Conservation (phyloP, 2,113 vertebrate species). For the Pantherophis guttatus region DNA sequence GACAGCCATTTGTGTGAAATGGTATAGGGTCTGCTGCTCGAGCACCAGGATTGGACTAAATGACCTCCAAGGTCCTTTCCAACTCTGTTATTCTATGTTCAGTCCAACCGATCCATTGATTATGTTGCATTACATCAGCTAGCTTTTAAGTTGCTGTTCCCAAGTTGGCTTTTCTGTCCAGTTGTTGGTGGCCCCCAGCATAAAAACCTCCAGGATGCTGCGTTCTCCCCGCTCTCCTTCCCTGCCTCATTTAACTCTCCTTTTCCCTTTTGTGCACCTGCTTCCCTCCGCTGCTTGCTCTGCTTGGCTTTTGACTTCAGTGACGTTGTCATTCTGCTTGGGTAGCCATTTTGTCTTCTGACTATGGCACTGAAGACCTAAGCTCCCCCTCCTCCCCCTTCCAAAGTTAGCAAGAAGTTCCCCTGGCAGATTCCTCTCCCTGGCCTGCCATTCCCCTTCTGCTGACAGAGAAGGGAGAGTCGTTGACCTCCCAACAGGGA, state of each 20-base stretch:
- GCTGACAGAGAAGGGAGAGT: slow-evolving; percentile 47
- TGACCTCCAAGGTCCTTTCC: background rate
- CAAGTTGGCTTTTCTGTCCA: background rate
- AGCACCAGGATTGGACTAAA: background rate
- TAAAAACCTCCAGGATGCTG: background rate
- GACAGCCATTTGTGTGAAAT: background rate
- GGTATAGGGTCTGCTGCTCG: background rate
- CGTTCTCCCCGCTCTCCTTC: background rate
- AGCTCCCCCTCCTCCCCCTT: background rate
- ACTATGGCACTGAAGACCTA: background rate
- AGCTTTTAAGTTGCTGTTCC: background rate
- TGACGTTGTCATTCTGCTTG: background rate
- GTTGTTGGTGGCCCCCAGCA: background rate
- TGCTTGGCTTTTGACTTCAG: background rate
- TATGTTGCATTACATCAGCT: background rate
- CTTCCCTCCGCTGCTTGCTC: background rate
- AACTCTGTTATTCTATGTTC: background rate
- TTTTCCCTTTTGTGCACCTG: background rate
- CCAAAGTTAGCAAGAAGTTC: slow-evolving; percentile 16
- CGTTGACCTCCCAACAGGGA: slow-evolving; percentile 66
- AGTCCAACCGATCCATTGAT: background rate
- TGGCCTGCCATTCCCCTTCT: background rate
- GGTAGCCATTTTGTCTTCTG: background rate
- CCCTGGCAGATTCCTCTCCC: background rate
- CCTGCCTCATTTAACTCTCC: background rate